Evolutionary conservation across 2,888 invertebrate species (phyloP).

Genomic region (Neoaliturus tenellus): DNA sequence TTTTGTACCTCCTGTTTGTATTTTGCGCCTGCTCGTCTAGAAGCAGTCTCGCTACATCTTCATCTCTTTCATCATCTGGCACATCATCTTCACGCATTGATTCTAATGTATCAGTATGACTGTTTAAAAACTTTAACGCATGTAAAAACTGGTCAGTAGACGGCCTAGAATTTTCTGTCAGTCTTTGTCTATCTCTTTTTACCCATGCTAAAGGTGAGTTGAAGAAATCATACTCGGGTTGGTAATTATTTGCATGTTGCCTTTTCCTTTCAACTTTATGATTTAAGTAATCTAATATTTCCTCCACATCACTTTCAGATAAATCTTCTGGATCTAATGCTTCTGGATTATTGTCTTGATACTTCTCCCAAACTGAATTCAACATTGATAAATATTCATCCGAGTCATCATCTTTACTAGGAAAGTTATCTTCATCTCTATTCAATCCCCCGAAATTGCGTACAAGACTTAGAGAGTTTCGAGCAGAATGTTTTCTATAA

Average conservation of each 20-base stretch:
- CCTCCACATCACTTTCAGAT: conserved; percentile 65
- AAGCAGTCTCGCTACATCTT: conserved; percentile 40
- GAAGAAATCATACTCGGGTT: conserved; percentile 65
- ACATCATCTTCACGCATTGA: conserved; percentile 50
- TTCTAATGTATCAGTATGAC: conserved; percentile 37
- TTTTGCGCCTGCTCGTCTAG: conserved; percentile 50
- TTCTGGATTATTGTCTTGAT: conserved; percentile 71
- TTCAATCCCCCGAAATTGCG: conserved; percentile 60
- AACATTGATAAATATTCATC: conserved; percentile 76
- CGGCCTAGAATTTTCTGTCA: conserved; percentile 47
- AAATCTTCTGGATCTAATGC: conserved; percentile 65
- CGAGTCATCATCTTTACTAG: conserved; percentile 71
- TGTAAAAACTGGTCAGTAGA: conserved; percentile 53
- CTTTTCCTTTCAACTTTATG: conserved; percentile 62
- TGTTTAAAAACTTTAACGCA: conserved; percentile 56
- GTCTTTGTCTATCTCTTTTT: conserved; percentile 59
- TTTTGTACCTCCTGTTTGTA: conserved; percentile 37
- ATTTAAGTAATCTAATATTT: conserved; percentile 65
- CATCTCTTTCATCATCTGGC: conserved; percentile 51
- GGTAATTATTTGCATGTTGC: conserved; percentile 60
- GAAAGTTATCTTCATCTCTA: conserved; percentile 56
- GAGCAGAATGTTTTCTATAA: conserved; percentile 23
- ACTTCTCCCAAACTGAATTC: conserved; percentile 77
- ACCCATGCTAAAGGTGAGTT: conserved; percentile 64
- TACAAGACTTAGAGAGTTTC: conserved; percentile 57